Conservation (phyloP, 35 echinoderm and acorn worm genomes). For the Ophiothrix spiculata region DNA sequence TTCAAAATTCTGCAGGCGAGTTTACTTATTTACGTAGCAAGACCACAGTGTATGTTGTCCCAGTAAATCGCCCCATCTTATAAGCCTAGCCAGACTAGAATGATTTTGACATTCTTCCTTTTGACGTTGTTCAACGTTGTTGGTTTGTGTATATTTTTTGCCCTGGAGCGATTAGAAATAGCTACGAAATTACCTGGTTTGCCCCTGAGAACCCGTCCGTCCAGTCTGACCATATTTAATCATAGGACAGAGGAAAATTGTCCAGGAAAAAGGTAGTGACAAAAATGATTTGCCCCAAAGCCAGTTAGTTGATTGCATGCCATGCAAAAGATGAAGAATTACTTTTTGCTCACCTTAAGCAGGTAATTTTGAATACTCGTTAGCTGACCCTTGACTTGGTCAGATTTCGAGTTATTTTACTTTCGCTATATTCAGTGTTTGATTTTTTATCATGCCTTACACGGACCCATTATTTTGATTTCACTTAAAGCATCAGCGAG, state of each 20-base stretch:
- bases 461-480: neutral
- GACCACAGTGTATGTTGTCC: neutral
- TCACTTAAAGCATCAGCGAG: neutral
- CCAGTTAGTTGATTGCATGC: neutral
- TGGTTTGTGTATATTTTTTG: conserved; percentile 30
- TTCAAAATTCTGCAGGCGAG: too few species aligned
- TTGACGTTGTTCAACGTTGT: conserved; percentile 28
- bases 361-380: neutral
- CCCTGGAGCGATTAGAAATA: conserved; percentile 37
- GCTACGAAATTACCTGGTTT: conserved; percentile 27
- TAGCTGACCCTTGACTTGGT: neutral
- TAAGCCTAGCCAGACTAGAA: conserved; percentile 14
- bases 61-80: neutral
- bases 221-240: too few species aligned
- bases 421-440: neutral
- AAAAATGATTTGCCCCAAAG: neutral
- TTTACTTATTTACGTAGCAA: neutral
- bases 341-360: neutral
- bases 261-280: neutral
- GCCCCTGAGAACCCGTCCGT: conserved; percentile 20
- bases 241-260: too few species aligned
- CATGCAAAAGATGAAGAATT: conserved; percentile 12
- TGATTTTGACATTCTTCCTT: conserved; percentile 42
- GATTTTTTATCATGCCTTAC: neutral
- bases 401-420: too few species aligned